A percentile compares a stretch with the other conserved stretches of the same genome.
Conservation (phyloP, 2,888 invertebrate genomes). For the Coenonympha arcania region DNA sequence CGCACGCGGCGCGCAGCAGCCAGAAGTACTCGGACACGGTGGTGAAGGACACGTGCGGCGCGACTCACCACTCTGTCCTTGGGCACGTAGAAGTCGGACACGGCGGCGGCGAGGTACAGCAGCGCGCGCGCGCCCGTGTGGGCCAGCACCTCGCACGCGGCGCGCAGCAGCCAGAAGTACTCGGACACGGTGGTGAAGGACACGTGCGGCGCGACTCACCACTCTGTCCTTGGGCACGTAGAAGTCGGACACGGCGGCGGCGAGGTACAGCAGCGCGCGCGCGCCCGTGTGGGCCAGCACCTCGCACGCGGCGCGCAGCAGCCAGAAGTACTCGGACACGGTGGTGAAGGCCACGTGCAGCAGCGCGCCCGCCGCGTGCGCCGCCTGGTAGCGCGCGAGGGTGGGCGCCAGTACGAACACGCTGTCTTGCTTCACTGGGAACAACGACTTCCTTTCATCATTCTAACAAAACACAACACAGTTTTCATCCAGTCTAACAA, state of each 20-base stretch:
- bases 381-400: slow-evolving; percentile 84
- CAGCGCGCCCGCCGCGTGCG: slow-evolving; percentile 81
- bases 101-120: background rate
- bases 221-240: slow-evolving; percentile 94
- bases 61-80: background rate
- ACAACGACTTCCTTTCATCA: background rate
- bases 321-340: slow-evolving; percentile 93
- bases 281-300: slow-evolving; percentile 79
- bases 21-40: too few species aligned
- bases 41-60: background rate
- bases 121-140: too few species aligned
- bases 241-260: slow-evolving; percentile 99
- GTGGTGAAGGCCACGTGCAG: slow-evolving; percentile 87
- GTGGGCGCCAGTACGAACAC: slow-evolving; percentile 81
- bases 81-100: background rate
- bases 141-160: too few species aligned
- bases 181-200: background rate
- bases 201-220: slow-evolving; percentile 70
- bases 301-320: slow-evolving; percentile 86
- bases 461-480: too few species aligned
- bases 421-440: slow-evolving; percentile 79
- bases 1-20: too few species aligned
- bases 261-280: slow-evolving; percentile 89
- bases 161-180: background rate
- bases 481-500: too few species aligned